Conservation (phyloP, 2,113 vertebrate genomes). For the Callionymus lyra region DNA sequence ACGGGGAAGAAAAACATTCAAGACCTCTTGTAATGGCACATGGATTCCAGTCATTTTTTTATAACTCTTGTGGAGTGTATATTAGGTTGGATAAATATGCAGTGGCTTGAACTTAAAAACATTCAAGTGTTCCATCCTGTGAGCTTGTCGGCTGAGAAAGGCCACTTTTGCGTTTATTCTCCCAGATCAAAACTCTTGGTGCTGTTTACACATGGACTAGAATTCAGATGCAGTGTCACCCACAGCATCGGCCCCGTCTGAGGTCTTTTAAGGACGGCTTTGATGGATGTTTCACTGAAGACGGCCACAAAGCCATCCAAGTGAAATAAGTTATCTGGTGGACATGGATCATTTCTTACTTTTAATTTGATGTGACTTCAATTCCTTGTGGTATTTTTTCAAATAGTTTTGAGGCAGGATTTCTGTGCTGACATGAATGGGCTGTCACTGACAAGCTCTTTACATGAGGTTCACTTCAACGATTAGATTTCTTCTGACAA, state of each 20-base stretch:
- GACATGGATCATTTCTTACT: conserved; percentile 5
- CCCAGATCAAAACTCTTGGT: conserved; percentile 20
- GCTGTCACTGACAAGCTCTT: conserved; percentile 10
- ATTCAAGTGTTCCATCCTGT: conserved; percentile 13
- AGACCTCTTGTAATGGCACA: conserved; percentile 56
- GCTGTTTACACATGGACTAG: conserved; percentile 22
- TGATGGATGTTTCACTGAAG: neutral
- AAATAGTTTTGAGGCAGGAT: conserved; percentile 12
- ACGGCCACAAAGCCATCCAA: neutral
- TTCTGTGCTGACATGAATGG: conserved; percentile 21
- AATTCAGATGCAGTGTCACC: conserved; percentile 13
- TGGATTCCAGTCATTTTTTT: conserved; percentile 64
- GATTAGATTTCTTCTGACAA: too few relatives aligned
- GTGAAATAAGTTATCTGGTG: conserved; percentile 6
- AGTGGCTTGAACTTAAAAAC: conserved; percentile 48
- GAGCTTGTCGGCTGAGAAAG: conserved; percentile 18
- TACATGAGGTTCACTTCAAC: conserved; percentile 15
- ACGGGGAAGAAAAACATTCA: conserved; percentile 61
- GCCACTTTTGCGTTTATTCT: conserved; percentile 15
- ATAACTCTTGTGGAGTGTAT: conserved; percentile 41
- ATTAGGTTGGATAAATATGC: conserved; percentile 55
- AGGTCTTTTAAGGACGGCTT: conserved; percentile 2
- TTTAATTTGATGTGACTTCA: conserved; percentile 13
- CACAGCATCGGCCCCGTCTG: too few relatives aligned
- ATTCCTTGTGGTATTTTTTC: conserved; percentile 8